A percentile compares a stretch with the other conserved stretches of the same genome.
Evolutionary conservation across 2,888 invertebrate species (phyloP).

Genomic region (Hedya salicella): DNA sequence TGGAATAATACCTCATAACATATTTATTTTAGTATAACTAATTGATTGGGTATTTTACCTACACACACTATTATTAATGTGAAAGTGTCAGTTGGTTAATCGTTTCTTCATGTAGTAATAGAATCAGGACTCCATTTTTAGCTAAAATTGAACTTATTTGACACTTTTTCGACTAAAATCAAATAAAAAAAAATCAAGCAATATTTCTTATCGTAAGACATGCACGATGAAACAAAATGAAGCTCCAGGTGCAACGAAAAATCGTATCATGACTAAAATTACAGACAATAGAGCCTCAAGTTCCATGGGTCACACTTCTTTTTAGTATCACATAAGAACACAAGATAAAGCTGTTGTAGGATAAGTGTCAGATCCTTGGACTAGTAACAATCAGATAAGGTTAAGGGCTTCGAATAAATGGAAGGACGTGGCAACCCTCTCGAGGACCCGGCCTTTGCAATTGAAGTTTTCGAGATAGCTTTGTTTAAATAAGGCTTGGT

Average conservation of each 20-base stretch:
- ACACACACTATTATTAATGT: too few relatives aligned
- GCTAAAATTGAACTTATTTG: too few relatives aligned
- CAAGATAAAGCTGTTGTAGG: not conserved
- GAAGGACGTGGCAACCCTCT: constrained; percentile 58
- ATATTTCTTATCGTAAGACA: not conserved
- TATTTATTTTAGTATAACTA: too few relatives aligned
- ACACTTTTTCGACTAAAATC: not conserved
- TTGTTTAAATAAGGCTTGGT: constrained; percentile 60
- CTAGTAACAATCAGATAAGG: constrained; percentile 28
- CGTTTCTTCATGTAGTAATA: too few relatives aligned
- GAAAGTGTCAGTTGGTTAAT: too few relatives aligned
- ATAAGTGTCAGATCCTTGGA: constrained; percentile 9
- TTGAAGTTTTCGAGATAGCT: constrained; percentile 58
- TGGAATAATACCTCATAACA: too few relatives aligned
- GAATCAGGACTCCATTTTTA: too few relatives aligned
- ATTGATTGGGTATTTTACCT: too few relatives aligned
- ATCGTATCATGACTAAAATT: not conserved
- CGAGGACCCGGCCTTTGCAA: constrained; percentile 49
- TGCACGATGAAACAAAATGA: too few relatives aligned
- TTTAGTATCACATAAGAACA: not conserved
- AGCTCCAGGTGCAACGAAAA: too few relatives aligned
- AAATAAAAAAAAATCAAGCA: not conserved
- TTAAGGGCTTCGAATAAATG: constrained; percentile 57
- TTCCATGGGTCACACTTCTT: not conserved
- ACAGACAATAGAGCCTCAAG: too few relatives aligned